These are phyloP conservation scores for Halcyon senegalensis DNA, from an alignment of 2,113 vertebrate genomes.

Conservation along the genomic window DNA sequence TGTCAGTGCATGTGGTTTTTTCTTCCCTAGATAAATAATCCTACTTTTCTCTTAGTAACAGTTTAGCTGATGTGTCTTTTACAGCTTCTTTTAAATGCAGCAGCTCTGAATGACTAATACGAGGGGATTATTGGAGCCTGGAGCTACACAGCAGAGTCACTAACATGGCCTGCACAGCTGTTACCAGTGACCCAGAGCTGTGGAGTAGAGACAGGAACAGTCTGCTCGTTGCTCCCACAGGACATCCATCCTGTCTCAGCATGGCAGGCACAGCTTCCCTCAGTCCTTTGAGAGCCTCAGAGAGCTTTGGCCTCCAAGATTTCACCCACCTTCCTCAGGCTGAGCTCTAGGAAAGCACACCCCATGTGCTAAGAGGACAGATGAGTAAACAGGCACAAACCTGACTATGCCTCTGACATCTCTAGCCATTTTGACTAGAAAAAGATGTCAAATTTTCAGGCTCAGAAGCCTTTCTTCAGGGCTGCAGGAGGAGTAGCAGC, in stretches of 20 bases:
- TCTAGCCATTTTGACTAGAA: not conserved
- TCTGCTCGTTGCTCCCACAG: not conserved
- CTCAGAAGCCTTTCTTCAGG: not conserved
- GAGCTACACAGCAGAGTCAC: not conserved
- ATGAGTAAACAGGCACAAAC: not conserved
- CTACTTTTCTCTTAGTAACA: not conserved
- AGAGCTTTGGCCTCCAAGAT: not conserved
- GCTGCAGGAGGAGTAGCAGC: not conserved
- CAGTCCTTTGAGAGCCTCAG: not conserved
- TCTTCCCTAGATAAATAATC: conserved; percentile 12
- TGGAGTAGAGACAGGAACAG: not conserved
- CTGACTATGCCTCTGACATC: not conserved
- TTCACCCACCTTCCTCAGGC: not conserved
- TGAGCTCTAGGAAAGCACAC: not conserved
- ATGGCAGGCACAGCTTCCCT: not conserved
- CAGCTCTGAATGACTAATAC: conserved; percentile 2
- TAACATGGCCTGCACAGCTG: not conserved
- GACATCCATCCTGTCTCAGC: not conserved
- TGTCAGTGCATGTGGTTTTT: not conserved
- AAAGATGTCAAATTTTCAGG: not conserved
- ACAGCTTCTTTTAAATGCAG: conserved; percentile 15
- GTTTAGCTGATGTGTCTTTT: conserved; percentile 48
- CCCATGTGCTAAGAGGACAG: not conserved
- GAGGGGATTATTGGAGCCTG: conserved; percentile 3
- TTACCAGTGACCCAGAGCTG: not conserved